phyloP scores from a whole-genome alignment of 2,113 vertebrate genomes.

The Acanthochromis polyacanthus region DNA sequence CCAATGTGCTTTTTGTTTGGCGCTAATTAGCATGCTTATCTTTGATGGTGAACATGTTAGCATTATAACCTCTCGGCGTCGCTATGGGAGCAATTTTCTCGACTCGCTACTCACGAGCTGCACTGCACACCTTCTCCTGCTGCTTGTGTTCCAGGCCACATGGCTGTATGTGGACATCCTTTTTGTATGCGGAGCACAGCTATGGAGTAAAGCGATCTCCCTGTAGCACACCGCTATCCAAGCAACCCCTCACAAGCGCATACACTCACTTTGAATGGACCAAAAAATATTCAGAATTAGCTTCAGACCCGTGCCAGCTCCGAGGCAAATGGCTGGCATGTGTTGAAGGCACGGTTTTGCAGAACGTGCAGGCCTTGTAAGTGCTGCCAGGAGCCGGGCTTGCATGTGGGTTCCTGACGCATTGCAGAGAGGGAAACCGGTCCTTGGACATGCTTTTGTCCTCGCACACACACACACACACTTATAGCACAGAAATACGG shows the following conservation, averaged over 20 bases:
- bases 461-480: background rate
- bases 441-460: constrained; percentile 19
- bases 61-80: no score
- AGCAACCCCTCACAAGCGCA: background rate
- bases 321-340: constrained; percentile 42
- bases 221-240: background rate
- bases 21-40: no score
- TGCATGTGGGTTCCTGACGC: constrained; percentile 48
- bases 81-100: no score
- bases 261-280: background rate
- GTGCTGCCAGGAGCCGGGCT: constrained; percentile 39
- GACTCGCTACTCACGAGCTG: no score
- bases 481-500: background rate
- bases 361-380: constrained; percentile 26
- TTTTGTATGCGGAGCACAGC: constrained; percentile 9
- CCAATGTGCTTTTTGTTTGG: no score
- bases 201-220: constrained; percentile 22
- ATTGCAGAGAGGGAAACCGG: constrained; percentile 45
- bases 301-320: constrained; percentile 31
- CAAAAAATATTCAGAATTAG: constrained; percentile 24
- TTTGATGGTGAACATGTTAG: no score
- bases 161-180: background rate
- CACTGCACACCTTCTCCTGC: no score
- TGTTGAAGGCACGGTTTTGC: constrained; percentile 34
- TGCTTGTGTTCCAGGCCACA: background rate